Percentiles rank a stretch among this genome's conserved stretches.
Evolutionary conservation across 2,888 invertebrate species (phyloP).

Genomic region (Sisyra nigra): DNA sequence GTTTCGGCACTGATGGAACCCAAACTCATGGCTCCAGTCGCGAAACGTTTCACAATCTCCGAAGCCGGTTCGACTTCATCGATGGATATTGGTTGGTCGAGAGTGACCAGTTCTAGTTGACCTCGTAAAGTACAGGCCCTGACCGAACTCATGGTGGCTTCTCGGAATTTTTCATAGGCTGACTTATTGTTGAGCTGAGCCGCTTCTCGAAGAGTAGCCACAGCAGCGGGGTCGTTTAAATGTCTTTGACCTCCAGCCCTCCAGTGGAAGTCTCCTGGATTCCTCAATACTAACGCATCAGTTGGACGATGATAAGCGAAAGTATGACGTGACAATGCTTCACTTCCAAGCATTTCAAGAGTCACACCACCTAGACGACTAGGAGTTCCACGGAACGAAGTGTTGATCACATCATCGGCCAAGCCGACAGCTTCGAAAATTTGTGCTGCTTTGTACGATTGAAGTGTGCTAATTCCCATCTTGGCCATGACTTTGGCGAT

Average conservation of each 20-base stretch:
- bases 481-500: slow-evolving; percentile 93
- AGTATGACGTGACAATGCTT: slow-evolving; percentile 67
- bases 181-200: slow-evolving; percentile 19
- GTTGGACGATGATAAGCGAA: slow-evolving; percentile 52
- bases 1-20: slow-evolving; percentile 89
- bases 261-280: slow-evolving; percentile 92
- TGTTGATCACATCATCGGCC: slow-evolving; percentile 79
- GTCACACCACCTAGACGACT: slow-evolving; percentile 74
- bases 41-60: slow-evolving; percentile 91
- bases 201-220: slow-evolving; percentile 23
- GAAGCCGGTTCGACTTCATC: slow-evolving; percentile 83
- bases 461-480: slow-evolving; percentile 98
- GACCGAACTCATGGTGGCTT: slow-evolving; percentile 75
- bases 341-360: slow-evolving; percentile 73
- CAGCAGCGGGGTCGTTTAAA: slow-evolving; percentile 75
- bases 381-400: slow-evolving; percentile 72
- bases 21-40: slow-evolving; percentile 46
- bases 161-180: slow-evolving; percentile 74
- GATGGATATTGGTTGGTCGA: slow-evolving; percentile 65
- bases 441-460: slow-evolving; percentile 97
- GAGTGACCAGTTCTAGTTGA: slow-evolving; percentile 71
- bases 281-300: slow-evolving; percentile 57
- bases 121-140: slow-evolving; percentile 81
- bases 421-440: slow-evolving; percentile 98
- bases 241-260: slow-evolving; percentile 94